Percentiles rank a stretch among this genome's conserved stretches.
Conservation (phyloP, 2,797 vertebrate species). For the Gymnothorax reevesii region DNA sequence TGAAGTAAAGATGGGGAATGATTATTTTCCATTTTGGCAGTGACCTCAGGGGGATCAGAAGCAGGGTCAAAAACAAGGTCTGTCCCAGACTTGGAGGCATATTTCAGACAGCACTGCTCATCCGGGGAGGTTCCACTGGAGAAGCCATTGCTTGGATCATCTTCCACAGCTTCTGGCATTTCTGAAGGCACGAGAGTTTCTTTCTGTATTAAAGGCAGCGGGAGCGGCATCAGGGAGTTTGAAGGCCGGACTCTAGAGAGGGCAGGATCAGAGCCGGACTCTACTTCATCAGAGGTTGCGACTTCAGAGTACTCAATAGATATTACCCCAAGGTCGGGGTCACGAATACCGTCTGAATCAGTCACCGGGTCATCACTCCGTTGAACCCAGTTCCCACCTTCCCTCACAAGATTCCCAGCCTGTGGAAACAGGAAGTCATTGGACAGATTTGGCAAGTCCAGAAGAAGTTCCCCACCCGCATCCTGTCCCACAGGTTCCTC, state of each 20-base stretch:
- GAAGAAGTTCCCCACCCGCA: conserved; percentile 55
- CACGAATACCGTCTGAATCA: conserved; percentile 62
- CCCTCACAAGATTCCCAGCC: conserved; percentile 82
- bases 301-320: conserved; percentile 65
- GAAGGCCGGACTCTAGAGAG: conserved; percentile 62
- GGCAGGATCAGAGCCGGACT: conserved; percentile 12
- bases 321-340: conserved; percentile 65
- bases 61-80: conserved; percentile 68
- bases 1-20: conserved; percentile 16
- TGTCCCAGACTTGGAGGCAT: conserved; percentile 54
- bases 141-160: conserved; percentile 53
- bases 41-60: conserved; percentile 60
- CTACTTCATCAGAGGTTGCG: conserved; percentile 61
- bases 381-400: conserved; percentile 52
- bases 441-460: conserved; percentile 77
- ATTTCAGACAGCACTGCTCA: conserved; percentile 60
- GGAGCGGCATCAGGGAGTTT: conserved; percentile 54
- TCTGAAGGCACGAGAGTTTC: conserved; percentile 72
- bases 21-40: conserved; percentile 53
- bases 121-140: conserved; percentile 59
- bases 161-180: conserved; percentile 62
- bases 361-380: conserved; percentile 50
- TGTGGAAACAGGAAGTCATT: conserved; percentile 89
- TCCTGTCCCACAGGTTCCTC: conserved; percentile 55
- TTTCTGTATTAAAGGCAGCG: conserved; percentile 58